Base-by-base conservation (phyloP, 2,888 invertebrate species). In the Phorcus lineatus region DNA sequence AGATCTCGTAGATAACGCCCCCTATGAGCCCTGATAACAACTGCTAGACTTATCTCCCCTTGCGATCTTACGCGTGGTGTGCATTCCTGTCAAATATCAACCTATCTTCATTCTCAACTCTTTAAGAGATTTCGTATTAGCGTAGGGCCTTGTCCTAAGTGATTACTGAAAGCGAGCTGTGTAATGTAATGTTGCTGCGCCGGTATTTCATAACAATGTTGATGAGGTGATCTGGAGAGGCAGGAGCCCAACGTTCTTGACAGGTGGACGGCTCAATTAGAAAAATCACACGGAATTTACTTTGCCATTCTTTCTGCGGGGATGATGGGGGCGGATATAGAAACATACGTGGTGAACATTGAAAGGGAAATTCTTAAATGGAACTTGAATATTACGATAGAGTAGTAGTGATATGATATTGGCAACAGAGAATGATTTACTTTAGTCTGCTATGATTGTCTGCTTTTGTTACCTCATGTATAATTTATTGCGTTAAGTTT, bases 31-130 rank as follows among this genome's bases (percentile, higher is more conserved):
- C 19, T 47, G 74, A 52, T 47, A 74, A 74, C 74, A 74, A 74
- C 74, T 74, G 74, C 52, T 70, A 52, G 47, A 52, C 52, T 74
- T 74, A 74, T 74, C 74, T 74, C 74, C 74, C 74, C 52, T 40
- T 74, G 22, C 47, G 13, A 74, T 74, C 74, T 47, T 24, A 47
- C 74, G 52, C 74, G 74, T 74, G 24, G 74, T 52, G 40, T 74
- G 62, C 62, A 62, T 62, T 62, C 62, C 62, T 62, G 62, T 62
- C 62, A 70, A 70, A 70, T 70, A 70, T 70, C 28, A n/a, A 19
- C 19, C 36, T n/a, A 70, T 70, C 70, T 28, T 36, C 70, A 40
- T 70, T 70, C 47, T 22, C 19, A n/a, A 28, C 36, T 19, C 19
- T 70, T 70, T 19, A 40, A 22, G 17, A 16, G 70, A 70, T 40